Percentiles rank a stretch among this genome's conserved stretches.
These are phyloP conservation scores for Dendrolimus punctatus DNA, from an alignment of 1,140 invertebrate genomes.

Conservation along the genomic window DNA sequence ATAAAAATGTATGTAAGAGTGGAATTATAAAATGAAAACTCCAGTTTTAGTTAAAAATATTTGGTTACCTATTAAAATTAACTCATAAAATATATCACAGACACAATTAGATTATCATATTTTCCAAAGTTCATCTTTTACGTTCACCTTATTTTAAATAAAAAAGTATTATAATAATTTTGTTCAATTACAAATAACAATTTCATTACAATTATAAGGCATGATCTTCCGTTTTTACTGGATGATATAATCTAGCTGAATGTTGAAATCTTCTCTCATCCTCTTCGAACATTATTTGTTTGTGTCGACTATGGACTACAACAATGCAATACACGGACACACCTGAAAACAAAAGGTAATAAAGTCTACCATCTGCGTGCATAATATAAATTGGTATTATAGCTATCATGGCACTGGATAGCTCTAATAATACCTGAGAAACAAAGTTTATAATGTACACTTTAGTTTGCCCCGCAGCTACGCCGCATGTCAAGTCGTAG, in stretches of 20 bases:
- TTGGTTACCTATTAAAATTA: not conserved
- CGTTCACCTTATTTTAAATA: not conserved
- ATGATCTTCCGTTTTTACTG: conserved; percentile 31
- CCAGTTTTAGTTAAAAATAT: not conserved
- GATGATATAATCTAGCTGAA: conserved; percentile 39
- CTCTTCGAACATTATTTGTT: conserved; percentile 51
- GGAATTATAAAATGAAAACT: too few species aligned
- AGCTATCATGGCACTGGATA: too few species aligned
- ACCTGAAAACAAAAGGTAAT: conserved; percentile 26
- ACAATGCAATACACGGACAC: conserved; percentile 56
- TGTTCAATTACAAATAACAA: not conserved
- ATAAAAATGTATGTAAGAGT: too few species aligned
- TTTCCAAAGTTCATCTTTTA: not conserved
- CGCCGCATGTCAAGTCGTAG: too few species aligned
- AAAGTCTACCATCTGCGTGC: too few species aligned
- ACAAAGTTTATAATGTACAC: too few species aligned
- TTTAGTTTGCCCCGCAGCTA: too few species aligned
- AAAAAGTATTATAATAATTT: not conserved
- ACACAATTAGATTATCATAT: not conserved
- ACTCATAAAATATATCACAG: not conserved
- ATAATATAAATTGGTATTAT: too few species aligned
- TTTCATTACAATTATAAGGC: conserved; percentile 7
- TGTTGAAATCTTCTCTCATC: conserved; percentile 35
- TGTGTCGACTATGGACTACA: conserved; percentile 54
- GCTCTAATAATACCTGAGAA: too few species aligned